A percentile compares a stretch with the other conserved stretches of the same genome.
phyloP scores from a whole-genome alignment of 2,797 vertebrate genomes.

The Eulemur coronatus region DNA sequence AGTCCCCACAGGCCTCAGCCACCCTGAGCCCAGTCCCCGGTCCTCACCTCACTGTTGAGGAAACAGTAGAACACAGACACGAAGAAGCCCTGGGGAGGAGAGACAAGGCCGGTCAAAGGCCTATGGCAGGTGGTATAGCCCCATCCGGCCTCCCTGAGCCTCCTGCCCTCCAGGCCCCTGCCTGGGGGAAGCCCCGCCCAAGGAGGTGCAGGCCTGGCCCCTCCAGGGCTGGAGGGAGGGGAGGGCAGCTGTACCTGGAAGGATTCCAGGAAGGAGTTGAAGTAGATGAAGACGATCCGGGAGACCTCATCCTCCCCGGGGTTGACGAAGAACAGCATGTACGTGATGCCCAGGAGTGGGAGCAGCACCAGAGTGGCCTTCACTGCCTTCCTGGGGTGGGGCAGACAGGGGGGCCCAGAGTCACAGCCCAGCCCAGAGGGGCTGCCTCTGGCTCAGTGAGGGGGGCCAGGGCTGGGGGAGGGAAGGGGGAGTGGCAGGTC shows the following conservation, averaged over 20 bases:
- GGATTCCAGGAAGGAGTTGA: constrained; percentile 95
- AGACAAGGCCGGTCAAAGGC: neutral
- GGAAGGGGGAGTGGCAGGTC: neutral
- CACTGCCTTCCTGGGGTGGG: constrained; percentile 90
- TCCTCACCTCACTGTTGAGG: constrained; percentile 97
- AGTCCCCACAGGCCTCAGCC: neutral
- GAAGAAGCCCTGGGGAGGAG: constrained; percentile 93
- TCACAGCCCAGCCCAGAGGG: neutral
- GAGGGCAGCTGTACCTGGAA: constrained; percentile 88
- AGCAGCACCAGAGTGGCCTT: constrained; percentile 95
- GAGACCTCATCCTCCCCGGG: constrained; percentile 94
- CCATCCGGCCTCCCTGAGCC: too few species aligned
- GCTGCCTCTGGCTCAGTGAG: neutral
- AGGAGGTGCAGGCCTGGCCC: neutral
- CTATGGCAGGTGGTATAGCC: accelerated
- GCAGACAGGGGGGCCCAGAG: neutral
- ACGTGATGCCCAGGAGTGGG: constrained; percentile 94
- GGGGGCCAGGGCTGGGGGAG: neutral
- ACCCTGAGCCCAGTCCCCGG: neutral
- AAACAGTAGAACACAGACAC: constrained; percentile 99
- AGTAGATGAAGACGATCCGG: constrained; percentile 94
- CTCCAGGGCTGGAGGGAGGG: neutral
- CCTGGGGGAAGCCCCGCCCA: neutral
- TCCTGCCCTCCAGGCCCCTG: neutral
- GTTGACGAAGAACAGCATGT: constrained; percentile 96